Evolutionary conservation across 2,797 vertebrate genomes (phyloP), one percentile per base, ranked within the genome.

Genomic region (Lithobates pipiens): DNA sequence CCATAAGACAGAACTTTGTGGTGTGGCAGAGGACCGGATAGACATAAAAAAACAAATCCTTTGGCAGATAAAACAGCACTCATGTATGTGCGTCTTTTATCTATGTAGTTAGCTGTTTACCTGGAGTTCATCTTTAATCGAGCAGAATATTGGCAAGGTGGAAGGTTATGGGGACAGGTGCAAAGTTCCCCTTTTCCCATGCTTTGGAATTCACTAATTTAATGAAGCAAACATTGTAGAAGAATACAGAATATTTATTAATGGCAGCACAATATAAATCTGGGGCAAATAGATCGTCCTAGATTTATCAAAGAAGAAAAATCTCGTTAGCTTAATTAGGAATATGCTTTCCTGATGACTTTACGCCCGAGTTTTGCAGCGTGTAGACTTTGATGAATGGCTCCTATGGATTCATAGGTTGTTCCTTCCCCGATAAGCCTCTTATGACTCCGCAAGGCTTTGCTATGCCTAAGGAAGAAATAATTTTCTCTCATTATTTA

Each of bases 401-500:
- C 76, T 73, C 57, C 80, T 70, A 86, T 72, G 68, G 73, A 50
- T 74, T 75, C 80, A 61, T 83, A 70, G 73, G 67, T 77, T 42
- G 44, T 70, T 86, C 63, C 16, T 68, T 83, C 50, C 70, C 85
- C 80, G 42, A 18, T 85, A 67, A 85, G 76, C 18, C 61, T 65
- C 76, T 67, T 42, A 25, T 75, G 69, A 57, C 68, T 82, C 77
- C 18, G n/a, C 57, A 76, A 76, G 63, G 46, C 36, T 82, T 44
- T 57, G 39, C 57, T 67, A 57, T 83, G 84, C 71, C 71, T 70
- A 75, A 79, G 71, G 77, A 78, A 70, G 82, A 68, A 86, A 86
- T 82, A 29, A 74, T 86, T 86, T 77, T 76, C 75, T 83, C 75
- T 86, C 69, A 86, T 86, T 86, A 86, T 69, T 83, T 86, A 86